Evolutionary conservation across 1,140 invertebrate species (phyloP).

Genomic region (Platyura marginata): DNA sequence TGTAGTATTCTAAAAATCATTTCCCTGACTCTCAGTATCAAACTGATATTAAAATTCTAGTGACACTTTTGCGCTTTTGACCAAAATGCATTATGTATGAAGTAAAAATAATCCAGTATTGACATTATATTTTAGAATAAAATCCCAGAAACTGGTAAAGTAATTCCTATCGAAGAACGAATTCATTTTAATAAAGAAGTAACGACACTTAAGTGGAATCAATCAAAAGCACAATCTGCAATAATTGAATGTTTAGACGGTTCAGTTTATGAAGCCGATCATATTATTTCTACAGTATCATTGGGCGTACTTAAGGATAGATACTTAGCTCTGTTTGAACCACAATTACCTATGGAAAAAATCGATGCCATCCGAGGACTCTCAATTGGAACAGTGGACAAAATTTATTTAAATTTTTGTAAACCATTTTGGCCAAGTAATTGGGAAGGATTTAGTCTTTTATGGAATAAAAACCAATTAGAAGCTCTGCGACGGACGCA

Average conservation of each 20-base stretch:
- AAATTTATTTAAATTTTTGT: conserved; percentile 53
- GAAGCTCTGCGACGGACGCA: conserved; percentile 16
- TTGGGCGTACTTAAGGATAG: conserved; percentile 47
- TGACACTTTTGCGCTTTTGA: neutral
- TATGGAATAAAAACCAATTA: conserved; percentile 32
- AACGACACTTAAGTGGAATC: conserved; percentile 26
- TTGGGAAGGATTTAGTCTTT: conserved; percentile 24
- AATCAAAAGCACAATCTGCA: conserved; percentile 3
- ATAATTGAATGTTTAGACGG: conserved; percentile 36
- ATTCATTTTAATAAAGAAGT: conserved; percentile 30
- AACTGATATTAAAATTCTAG: neutral
- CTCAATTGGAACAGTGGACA: conserved; percentile 50
- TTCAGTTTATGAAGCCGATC: conserved; percentile 33
- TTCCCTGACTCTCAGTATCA: neutral
- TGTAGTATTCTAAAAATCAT: neutral
- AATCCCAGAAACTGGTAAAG: neutral
- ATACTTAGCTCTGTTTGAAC: conserved; percentile 36
- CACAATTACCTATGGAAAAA: conserved; percentile 36
- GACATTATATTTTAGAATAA: conserved; percentile 27
- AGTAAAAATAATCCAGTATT: neutral
- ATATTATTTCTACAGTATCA: conserved; percentile 47
- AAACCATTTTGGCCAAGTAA: conserved; percentile 38
- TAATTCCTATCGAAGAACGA: conserved; percentile 8
- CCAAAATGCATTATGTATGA: neutral
- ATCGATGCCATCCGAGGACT: conserved; percentile 39